These are phyloP conservation scores for Tetragnatha montana DNA, from an alignment of 2,888 invertebrate species.

Conservation along the genomic window DNA sequence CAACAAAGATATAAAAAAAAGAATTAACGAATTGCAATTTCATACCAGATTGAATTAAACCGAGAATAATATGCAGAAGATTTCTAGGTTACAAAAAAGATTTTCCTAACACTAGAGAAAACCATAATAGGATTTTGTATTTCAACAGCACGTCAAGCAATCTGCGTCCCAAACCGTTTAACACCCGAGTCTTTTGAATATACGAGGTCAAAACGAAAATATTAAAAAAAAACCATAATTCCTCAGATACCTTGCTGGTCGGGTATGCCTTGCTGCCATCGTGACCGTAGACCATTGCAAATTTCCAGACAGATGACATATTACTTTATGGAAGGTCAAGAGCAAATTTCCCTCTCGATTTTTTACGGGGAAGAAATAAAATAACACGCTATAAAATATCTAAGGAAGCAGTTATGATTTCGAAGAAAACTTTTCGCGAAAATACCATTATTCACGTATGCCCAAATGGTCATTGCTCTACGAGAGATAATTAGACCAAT, in stretches of 20 bases:
- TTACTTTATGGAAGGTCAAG: conserved; percentile 13
- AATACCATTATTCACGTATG: not conserved
- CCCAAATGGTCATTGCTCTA: no score
- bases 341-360: not conserved
- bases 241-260: conserved; percentile 13
- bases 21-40: no score
- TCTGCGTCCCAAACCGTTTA: no score
- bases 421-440: not conserved
- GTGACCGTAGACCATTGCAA: conserved; percentile 53
- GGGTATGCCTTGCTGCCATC: conserved; percentile 20
- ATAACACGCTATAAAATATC: not conserved
- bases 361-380: not conserved
- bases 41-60: no score
- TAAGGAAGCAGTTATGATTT: not conserved
- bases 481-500: no score
- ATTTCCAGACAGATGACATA: conserved; percentile 29
- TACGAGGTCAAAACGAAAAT: conserved; percentile 5
- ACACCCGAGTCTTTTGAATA: not conserved
- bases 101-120: no score
- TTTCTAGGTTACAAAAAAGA: no score
- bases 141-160: no score
- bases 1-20: no score
- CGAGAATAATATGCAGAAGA: no score
- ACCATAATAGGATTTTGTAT: no score
- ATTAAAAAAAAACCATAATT: conserved; percentile 19